A percentile compares a stretch with the other conserved stretches of the same genome.
Evolutionary conservation across 2,113 vertebrate genomes (phyloP).

Genomic region (Centropus bengalensis): DNA sequence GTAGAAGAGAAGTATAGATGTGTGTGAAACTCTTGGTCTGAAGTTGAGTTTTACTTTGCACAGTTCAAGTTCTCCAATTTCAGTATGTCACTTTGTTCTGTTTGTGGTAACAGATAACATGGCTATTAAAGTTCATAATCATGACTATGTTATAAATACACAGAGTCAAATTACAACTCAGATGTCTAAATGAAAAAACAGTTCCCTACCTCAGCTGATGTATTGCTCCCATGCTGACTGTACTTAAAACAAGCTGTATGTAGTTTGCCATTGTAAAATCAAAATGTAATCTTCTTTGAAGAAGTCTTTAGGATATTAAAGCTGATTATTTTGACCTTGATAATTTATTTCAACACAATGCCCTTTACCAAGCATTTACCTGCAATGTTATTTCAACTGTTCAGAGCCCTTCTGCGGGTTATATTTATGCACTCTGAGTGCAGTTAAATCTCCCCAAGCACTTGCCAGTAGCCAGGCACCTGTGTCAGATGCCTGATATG

Average conservation of each 20-base stretch:
- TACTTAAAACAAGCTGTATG: background rate
- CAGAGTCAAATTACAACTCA: background rate
- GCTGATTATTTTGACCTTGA: background rate
- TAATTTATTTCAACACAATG: background rate
- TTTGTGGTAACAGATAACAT: background rate
- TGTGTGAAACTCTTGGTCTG: background rate
- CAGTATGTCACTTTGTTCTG: background rate
- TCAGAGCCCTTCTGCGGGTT: background rate
- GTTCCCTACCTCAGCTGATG: background rate
- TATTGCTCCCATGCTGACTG: background rate
- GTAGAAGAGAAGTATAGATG: background rate
- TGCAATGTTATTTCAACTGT: background rate
- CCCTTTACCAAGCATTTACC: background rate
- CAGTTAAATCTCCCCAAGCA: background rate
- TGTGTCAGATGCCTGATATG: fast-evolving
- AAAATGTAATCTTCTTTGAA: background rate
- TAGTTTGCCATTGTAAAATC: background rate
- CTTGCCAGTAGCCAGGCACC: background rate
- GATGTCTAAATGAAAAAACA: background rate
- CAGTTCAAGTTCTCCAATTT: background rate
- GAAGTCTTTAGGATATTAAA: background rate
- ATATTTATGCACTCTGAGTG: background rate
- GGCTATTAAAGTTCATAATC: background rate
- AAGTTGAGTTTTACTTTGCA: background rate
- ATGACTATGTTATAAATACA: background rate